phyloP scores from a whole-genome alignment of 2,797 vertebrate species.

The Typhlichthys eigenmanni region DNA sequence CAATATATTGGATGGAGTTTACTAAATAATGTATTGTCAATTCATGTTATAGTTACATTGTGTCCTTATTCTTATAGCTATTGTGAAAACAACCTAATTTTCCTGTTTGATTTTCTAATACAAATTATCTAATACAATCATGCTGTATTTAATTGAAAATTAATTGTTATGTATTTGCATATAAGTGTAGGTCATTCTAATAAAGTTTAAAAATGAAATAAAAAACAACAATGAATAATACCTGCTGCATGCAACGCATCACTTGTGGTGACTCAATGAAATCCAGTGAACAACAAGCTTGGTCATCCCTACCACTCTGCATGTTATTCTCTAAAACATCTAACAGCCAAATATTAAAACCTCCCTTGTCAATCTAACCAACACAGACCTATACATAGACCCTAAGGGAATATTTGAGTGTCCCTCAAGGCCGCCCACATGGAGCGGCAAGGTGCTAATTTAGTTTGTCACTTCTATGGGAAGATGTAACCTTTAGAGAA shows the following conservation, averaged over 20 bases:
- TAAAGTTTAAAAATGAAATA: neutral
- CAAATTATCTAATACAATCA: neutral
- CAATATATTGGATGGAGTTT: too few species aligned
- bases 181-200: too few species aligned
- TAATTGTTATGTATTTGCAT: too few species aligned
- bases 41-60: too few species aligned
- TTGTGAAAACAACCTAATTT: too few species aligned
- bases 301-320: too few species aligned
- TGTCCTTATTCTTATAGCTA: too few species aligned
- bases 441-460: constrained; percentile 54
- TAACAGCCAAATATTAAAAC: constrained; percentile 5
- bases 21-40: too few species aligned
- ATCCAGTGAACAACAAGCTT: neutral
- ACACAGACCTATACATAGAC: neutral
- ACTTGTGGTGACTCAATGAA: constrained; percentile 16
- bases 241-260: constrained; percentile 11
- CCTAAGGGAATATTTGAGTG: constrained; percentile 11
- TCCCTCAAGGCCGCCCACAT: constrained; percentile 41
- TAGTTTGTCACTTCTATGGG: constrained; percentile 46
- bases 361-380: constrained; percentile 1
- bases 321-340: too few species aligned
- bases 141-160: neutral
- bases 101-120: too few species aligned
- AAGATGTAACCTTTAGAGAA: constrained; percentile 51
- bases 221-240: neutral